These are phyloP conservation scores for Phrynosoma platyrhinos DNA, from an alignment of 2,113 vertebrate species.

Conservation along the genomic window DNA sequence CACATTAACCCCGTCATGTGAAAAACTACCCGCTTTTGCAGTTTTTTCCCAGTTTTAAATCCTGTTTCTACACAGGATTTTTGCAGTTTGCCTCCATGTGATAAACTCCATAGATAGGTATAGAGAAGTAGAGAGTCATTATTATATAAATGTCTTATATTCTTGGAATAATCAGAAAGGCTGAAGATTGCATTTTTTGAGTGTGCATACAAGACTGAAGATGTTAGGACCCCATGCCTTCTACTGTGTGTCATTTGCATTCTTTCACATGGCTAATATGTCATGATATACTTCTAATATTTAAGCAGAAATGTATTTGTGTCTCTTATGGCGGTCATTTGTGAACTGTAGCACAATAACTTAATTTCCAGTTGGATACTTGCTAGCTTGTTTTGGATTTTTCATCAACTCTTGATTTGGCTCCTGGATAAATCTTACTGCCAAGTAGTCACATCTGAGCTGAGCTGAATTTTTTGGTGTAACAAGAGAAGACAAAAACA, in stretches of 20 bases:
- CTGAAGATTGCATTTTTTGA: background rate
- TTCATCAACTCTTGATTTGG: conserved; percentile 28
- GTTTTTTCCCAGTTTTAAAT: too few species aligned
- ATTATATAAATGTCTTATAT: background rate
- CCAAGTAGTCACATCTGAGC: accelerated
- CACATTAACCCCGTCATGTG: too few species aligned
- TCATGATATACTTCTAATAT: background rate
- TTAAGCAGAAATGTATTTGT: background rate
- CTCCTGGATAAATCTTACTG: background rate
- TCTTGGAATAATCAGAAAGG: background rate
- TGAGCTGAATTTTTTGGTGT: background rate
- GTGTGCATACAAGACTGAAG: background rate
- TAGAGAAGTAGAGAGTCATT: background rate
- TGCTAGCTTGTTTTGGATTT: conserved; percentile 1
- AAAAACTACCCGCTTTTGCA: too few species aligned
- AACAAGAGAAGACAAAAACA: conserved; percentile 57
- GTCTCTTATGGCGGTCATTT: background rate
- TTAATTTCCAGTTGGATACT: background rate
- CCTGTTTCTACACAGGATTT: too few species aligned
- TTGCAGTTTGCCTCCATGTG: too few species aligned
- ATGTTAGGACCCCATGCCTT: background rate
- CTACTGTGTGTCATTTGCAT: accelerated
- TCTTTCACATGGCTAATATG: background rate
- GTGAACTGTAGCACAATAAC: background rate
- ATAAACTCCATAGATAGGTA: background rate